Evolutionary conservation across 2,797 vertebrate species (phyloP), one percentile per base, ranked within the genome.

Genomic region (Sebastes trivittatus): DNA sequence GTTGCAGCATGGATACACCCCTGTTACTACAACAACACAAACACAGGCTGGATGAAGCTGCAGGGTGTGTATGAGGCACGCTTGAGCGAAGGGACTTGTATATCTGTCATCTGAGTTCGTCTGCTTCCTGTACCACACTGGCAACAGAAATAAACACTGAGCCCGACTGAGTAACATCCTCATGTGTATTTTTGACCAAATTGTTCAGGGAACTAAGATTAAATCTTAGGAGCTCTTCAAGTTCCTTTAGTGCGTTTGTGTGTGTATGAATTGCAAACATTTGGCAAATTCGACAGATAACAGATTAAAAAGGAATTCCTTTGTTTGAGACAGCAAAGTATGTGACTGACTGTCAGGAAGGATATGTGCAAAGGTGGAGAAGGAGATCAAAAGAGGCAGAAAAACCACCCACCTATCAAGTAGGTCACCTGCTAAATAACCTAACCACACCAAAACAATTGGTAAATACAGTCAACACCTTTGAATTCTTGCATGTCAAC

Each of bases 91-190:
- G 58, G 64, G 73, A 77, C 52, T 63, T 25, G 3, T 25, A 22
- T 38, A 54, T 75, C 7, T 29, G 23, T 69, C 29, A 52, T 81
- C 62, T 58, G 70, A 29, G n/a, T 94, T 91, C 88, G 93, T 95
- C 93, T 95, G 93, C 91, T 95, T 95, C 91, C 92, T 94, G 88
- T 94, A 94, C 93, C 93, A 94, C 93, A 95, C 95, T 96, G 91
- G 93, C 90, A 93, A 86, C 89, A 84, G 92, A 89, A 87, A 91
- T 89, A 92, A 95, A 95, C 93, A 52, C 11, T 58, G 18, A 78
- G 30, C 66, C 25, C 25, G 42, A 25, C 64, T 54, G 56, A 59
- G 38, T 27, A 30, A 55, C 69, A 42, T 22, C 54, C 64, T 27
- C 56, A 4, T 70, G 20, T 49, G n/a, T 72, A 29, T 78, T 74